phyloP scores from a whole-genome alignment of 2,797 vertebrate genomes.

The Miichthys miiuy region DNA sequence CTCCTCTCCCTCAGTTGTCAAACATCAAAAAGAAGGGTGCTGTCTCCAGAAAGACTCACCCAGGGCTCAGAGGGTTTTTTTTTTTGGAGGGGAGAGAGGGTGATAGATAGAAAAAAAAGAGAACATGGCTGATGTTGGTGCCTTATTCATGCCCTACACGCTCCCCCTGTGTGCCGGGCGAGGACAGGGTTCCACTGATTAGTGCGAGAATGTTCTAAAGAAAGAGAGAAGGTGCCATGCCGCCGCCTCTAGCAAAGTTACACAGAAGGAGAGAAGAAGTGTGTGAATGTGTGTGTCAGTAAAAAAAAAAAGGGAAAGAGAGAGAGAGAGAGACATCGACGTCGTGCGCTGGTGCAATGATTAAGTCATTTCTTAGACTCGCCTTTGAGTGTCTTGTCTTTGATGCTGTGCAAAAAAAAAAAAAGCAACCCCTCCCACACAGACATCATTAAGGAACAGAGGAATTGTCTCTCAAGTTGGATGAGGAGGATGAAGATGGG shows the following conservation, averaged over 20 bases:
- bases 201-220: constrained; percentile 72
- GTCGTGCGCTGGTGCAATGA: constrained; percentile 68
- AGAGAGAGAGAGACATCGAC: constrained; percentile 44
- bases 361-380: constrained; percentile 77
- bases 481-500: constrained; percentile 47
- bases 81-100: neutral
- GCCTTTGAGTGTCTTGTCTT: constrained; percentile 76
- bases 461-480: constrained; percentile 73
- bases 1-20: constrained; percentile 72
- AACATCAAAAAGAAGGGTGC: constrained; percentile 81
- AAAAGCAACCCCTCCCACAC: constrained; percentile 69
- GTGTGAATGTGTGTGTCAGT: constrained; percentile 47
- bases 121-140: constrained; percentile 60
- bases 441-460: constrained; percentile 79
- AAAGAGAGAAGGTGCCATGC: constrained; percentile 72
- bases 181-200: constrained; percentile 80
- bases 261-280: constrained; percentile 60
- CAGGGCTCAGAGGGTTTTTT: constrained; percentile 51
- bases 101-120: constrained; percentile 48
- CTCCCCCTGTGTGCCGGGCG: constrained; percentile 49
- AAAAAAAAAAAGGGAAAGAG: constrained; percentile 13
- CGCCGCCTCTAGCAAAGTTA: constrained; percentile 72
- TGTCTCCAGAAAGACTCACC: constrained; percentile 76
- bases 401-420: constrained; percentile 60
- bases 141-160: constrained; percentile 67